Conservation (phyloP, 1,140 invertebrate genomes). For the Phocides pigmalion region DNA sequence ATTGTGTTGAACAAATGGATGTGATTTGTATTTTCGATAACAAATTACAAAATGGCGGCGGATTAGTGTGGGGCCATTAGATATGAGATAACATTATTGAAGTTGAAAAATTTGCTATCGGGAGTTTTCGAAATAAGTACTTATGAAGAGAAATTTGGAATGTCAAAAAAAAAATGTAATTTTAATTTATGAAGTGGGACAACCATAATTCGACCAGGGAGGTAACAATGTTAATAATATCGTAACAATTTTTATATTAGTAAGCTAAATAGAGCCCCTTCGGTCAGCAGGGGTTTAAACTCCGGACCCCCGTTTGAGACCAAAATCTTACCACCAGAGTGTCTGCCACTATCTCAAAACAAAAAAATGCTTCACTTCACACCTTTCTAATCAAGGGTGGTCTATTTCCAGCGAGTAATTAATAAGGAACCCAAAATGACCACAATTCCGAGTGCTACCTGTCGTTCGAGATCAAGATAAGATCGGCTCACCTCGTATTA, state of each 20-base stretch:
- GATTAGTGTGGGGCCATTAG: constrained; percentile 22
- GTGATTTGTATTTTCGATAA: constrained; percentile 57
- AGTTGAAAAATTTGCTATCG: too few species aligned
- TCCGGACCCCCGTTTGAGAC: too few species aligned
- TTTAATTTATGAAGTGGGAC: too few species aligned
- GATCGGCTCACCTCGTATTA: constrained; percentile 43
- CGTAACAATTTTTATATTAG: too few species aligned
- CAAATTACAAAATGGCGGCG: constrained; percentile 43
- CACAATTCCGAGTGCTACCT: constrained; percentile 38
- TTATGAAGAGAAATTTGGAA: constrained; percentile 37
- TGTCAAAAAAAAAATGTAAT: too few species aligned
- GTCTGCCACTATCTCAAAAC: too few species aligned
- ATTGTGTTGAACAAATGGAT: constrained; percentile 39
- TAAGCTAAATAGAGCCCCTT: too few species aligned
- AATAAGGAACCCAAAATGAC: constrained; percentile 28
- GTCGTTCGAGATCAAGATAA: constrained; percentile 42
- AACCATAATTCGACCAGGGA: too few species aligned
- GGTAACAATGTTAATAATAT: too few species aligned
- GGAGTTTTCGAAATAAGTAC: neutral
- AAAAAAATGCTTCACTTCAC: constrained; percentile 23
- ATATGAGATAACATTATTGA: constrained; percentile 41
- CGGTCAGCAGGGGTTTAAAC: too few species aligned
- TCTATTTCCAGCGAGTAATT: constrained; percentile 37
- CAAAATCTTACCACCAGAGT: too few species aligned
- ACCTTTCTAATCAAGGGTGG: constrained; percentile 38